A percentile compares a stretch with the other conserved stretches of the same genome.
Conservation (phyloP, 2,113 vertebrate genomes). For the Cochlearius cochlearius region DNA sequence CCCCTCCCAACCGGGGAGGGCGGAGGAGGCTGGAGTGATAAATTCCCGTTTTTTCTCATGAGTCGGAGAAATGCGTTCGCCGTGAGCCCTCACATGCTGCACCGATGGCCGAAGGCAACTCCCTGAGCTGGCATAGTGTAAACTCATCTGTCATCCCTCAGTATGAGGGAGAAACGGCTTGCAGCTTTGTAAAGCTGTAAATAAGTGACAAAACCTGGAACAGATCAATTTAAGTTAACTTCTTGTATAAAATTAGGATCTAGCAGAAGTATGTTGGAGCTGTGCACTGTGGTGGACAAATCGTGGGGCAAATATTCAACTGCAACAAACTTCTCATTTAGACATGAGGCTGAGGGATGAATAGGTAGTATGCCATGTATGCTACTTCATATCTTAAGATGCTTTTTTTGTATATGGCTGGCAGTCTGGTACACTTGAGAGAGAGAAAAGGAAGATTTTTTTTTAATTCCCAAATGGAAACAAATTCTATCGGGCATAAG, state of each 20-base stretch:
- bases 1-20: fast-evolving
- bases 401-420: neutral
- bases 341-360: neutral
- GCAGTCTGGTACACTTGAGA: neutral
- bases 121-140: fast-evolving
- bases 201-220: neutral
- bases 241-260: neutral
- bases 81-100: fast-evolving
- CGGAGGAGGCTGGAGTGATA: neutral
- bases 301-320: neutral
- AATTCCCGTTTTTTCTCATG: fast-evolving
- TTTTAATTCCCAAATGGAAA: neutral
- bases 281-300: neutral
- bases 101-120: neutral
- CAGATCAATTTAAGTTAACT: neutral
- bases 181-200: neutral
- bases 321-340: fast-evolving
- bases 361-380: fast-evolving
- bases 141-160: fast-evolving
- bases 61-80: fast-evolving
- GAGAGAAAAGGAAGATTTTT: neutral
- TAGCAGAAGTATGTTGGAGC: fast-evolving
- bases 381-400: neutral
- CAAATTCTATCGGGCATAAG: neutral
- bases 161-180: fast-evolving